Conservation (phyloP, 2,888 invertebrate genomes). For the Luffia ferchaultella region DNA sequence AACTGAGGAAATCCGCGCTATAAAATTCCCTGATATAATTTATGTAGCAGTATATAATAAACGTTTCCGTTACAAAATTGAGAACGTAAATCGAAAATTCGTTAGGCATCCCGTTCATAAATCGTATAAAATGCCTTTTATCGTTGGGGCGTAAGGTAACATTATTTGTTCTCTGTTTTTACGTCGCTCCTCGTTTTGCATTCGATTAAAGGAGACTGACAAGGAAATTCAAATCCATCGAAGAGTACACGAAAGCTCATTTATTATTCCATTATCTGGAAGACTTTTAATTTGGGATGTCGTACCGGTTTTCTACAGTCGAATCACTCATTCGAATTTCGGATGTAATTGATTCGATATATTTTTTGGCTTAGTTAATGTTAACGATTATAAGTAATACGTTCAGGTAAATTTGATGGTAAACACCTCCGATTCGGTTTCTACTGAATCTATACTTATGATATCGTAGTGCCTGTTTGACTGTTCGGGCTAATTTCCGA, state of each 20-base stretch:
- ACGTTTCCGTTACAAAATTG: neutral
- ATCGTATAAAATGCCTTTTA: too few relatives aligned
- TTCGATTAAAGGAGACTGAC: conserved; percentile 27
- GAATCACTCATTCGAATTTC: neutral
- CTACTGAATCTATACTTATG: too few relatives aligned
- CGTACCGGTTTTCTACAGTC: neutral
- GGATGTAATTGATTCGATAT: neutral
- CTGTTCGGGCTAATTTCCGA: too few relatives aligned
- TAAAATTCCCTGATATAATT: too few relatives aligned
- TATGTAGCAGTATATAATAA: neutral
- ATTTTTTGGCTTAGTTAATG: too few relatives aligned
- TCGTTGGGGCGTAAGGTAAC: neutral
- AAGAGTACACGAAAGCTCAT: conserved; percentile 14
- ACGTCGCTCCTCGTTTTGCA: conserved; percentile 4
- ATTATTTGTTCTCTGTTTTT: neutral
- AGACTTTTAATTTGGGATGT: conserved; percentile 1
- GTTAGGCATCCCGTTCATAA: neutral
- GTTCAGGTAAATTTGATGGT: too few relatives aligned
- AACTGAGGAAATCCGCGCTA: too few relatives aligned
- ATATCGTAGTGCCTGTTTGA: too few relatives aligned
- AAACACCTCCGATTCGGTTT: too few relatives aligned
- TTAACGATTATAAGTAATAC: too few relatives aligned
- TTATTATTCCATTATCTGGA: conserved; percentile 20
- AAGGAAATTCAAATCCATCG: conserved; percentile 25
- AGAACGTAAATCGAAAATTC: neutral